Percentiles rank a stretch among this genome's conserved stretches.
Evolutionary conservation across 1,140 invertebrate genomes (phyloP).

Genomic region (Bombus confusus): DNA sequence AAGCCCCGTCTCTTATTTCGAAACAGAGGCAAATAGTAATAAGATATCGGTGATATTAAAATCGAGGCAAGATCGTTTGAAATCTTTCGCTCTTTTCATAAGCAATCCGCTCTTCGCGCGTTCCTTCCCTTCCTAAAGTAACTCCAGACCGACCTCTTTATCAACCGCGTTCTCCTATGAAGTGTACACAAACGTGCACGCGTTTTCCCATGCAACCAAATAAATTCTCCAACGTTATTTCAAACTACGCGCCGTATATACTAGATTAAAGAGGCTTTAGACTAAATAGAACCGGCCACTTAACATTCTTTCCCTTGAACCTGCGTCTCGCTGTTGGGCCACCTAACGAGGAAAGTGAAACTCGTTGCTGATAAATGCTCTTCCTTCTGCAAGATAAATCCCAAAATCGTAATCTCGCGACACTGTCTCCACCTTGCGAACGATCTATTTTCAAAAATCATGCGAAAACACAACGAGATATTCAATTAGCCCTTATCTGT

Average conservation of each 20-base stretch:
- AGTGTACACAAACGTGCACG: not conserved
- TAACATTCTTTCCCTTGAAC: conserved; percentile 2
- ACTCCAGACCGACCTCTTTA: too few relatives aligned
- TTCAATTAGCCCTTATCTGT: conserved; percentile 13
- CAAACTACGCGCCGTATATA: not conserved
- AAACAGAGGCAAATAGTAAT: too few relatives aligned
- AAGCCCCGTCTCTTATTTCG: too few relatives aligned
- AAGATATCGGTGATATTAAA: too few relatives aligned
- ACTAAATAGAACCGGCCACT: conserved; percentile 29
- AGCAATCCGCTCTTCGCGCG: too few relatives aligned
- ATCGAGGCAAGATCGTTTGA: too few relatives aligned
- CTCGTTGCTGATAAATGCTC: not conserved
- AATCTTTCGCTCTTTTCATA: too few relatives aligned
- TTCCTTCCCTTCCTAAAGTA: too few relatives aligned
- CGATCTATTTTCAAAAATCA: not conserved
- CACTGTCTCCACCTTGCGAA: not conserved
- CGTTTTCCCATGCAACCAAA: conserved; percentile 13
- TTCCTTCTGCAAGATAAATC: too few relatives aligned
- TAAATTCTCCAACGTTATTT: conserved; percentile 28
- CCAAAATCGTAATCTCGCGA: too few relatives aligned
- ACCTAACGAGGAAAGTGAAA: not conserved
- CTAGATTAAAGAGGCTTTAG: conserved; percentile 20
- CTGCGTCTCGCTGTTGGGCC: not conserved
- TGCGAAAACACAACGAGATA: not conserved
- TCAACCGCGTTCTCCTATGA: not conserved